Evolutionary conservation across 2,113 vertebrate genomes (phyloP), one percentile per base, ranked within the genome.

Genomic region (Halichoeres trimaculatus): DNA sequence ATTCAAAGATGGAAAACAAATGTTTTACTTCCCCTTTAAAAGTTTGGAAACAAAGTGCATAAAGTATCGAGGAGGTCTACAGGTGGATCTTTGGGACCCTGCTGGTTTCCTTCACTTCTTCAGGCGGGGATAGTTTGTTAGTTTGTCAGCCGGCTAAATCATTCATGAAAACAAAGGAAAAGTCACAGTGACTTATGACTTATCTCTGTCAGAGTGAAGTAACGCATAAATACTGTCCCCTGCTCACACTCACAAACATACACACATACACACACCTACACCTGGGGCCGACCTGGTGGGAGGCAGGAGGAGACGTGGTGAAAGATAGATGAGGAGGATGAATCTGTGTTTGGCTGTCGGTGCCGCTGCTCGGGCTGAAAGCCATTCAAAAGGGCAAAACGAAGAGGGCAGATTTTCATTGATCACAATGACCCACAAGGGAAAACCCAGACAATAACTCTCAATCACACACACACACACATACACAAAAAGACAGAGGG

Each of bases 291-390:
- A 66, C 41, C 62, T 65, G 59, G 73, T 72, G 57, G 47, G 66
- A 70, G 60, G 45, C 59, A 24, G 5, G 50, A 70, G 36, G 63
- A 81, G 79, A 78, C 59, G 70, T 41, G 66, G 68, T 5, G 47
- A 61, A 38, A 87, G 85, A 89, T 85, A 74, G 83, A 85, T 36
- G 79, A 81, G 76, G 59, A 41, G 52, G 63, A 71, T 60, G 54
- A 85, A 57, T 35, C 56, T 36, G 23, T 47, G 71, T 81, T 65
- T 54, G 64, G 45, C 61, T 70, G 59, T 56, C 4, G n/a, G 53
- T 64, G 70, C 38, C 34, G 71, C 58, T 73, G 55, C 64, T 56
- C 24, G n/a, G 19, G 5, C 52, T 62, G 30, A 72, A 70, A 78
- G 59, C 61, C 14, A 43, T 65, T 83, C 40, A 58, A 76, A 74